Conservation (phyloP, 2,888 invertebrate genomes). For the Thereva unica region DNA sequence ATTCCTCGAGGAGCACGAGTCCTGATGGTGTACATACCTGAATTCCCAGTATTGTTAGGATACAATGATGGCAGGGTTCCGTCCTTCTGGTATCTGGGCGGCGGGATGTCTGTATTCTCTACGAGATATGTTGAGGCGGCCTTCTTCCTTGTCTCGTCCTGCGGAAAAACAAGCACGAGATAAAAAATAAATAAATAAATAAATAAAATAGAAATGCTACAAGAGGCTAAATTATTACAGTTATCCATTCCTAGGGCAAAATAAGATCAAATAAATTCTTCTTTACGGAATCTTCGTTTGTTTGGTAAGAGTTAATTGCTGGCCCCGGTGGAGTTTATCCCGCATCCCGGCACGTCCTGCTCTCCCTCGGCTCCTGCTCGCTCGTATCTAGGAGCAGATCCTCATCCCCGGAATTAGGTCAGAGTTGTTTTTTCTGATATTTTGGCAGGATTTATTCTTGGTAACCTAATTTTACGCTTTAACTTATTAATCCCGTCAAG, state of each 20-base stretch:
- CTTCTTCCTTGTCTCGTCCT: slow-evolving; percentile 61
- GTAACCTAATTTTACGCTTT: too few species aligned
- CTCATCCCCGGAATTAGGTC: too few species aligned
- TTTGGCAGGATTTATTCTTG: too few species aligned
- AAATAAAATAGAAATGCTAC: neutral
- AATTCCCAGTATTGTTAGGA: slow-evolving; percentile 62
- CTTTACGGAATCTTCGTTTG: neutral
- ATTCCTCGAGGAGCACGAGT: too few species aligned
- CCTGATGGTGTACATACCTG: slow-evolving; percentile 55
- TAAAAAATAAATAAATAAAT: slow-evolving; percentile 1
- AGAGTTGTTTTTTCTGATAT: too few species aligned
- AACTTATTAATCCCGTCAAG: too few species aligned
- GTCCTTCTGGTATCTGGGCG: slow-evolving; percentile 64
- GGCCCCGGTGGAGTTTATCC: neutral
- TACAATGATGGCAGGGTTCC: slow-evolving; percentile 69
- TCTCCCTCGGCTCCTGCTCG: neutral
- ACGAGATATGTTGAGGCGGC: slow-evolving; percentile 65
- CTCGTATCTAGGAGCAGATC: too few species aligned
- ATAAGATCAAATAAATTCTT: neutral
- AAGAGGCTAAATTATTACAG: slow-evolving; percentile 5
- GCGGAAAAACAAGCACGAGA: slow-evolving; percentile 23
- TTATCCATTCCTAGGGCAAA: slow-evolving; percentile 2
- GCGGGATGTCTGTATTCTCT: slow-evolving; percentile 61
- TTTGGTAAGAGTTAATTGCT: slow-evolving; percentile 5
- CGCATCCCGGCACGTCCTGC: neutral